A percentile compares a stretch with the other conserved stretches of the same genome.
phyloP scores from a whole-genome alignment of 2,797 vertebrate species.

The Pampus argenteus region DNA sequence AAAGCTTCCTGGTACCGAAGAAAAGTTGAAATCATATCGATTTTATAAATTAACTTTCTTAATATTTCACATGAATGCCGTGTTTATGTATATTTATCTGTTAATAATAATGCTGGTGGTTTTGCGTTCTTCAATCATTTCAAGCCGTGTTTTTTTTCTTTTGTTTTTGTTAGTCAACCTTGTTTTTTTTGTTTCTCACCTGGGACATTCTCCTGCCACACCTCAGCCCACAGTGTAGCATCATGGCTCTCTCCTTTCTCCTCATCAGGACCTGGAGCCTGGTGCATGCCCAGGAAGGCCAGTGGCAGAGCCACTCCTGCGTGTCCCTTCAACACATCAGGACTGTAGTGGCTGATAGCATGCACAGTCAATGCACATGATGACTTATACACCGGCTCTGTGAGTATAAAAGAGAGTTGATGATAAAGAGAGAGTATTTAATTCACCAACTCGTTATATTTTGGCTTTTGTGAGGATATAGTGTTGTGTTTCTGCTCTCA shows the following conservation, averaged over 20 bases:
- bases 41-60: not conserved
- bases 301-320: constrained; percentile 91
- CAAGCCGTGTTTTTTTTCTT: not conserved
- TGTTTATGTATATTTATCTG: not conserved
- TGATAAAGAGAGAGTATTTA: not conserved
- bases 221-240: constrained; percentile 92
- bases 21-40: not conserved
- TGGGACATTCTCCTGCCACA: constrained; percentile 99
- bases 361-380: constrained; percentile 92
- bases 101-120: not conserved
- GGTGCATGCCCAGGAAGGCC: constrained; percentile 98
- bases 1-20: constrained; percentile 88
- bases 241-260: constrained; percentile 92
- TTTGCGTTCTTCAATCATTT: not conserved
- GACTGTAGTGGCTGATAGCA: constrained; percentile 96
- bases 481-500: constrained; percentile 69
- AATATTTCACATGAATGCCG: not conserved
- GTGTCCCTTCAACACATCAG: constrained; percentile 94
- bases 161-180: no score
- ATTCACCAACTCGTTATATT: not conserved
- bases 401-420: not conserved
- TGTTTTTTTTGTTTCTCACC: constrained; percentile 79
- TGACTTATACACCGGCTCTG: constrained; percentile 92
- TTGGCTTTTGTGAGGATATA: not conserved
- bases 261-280: constrained; percentile 88